Base-by-base conservation (phyloP, 2,113 vertebrate genomes). In the Daboia siamensis region DNA sequence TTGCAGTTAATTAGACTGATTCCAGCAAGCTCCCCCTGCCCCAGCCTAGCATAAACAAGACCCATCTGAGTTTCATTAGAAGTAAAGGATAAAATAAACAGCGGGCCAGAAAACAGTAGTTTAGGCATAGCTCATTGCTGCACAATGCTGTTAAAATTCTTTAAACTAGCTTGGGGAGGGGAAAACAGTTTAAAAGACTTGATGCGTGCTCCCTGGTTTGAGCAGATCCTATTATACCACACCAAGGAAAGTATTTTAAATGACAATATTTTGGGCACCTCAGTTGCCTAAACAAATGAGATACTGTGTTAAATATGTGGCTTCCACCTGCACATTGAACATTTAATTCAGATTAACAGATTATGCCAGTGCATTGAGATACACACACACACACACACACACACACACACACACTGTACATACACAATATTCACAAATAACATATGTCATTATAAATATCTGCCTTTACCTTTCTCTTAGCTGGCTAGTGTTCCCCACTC, bases 31-130 rank as follows among this genome's bases (percentile, higher is more conserved):
- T 96, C 97, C 94, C 95, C 95, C 95, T 95, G 96, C 93, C 95
- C 97, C 86, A 85, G 56, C 95, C 94, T 97, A 97, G 96, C 97
- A 97, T 98, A 98, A 98, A 98, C 98, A 98, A 90, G 23, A n/a
- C 91, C 96, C 98, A 99, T 98, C 98, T 99, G 98, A 98, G 97
- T 98, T 97, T 98, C 98, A 98, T 98, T 98, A 98, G 97, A 98
- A 97, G 98, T 97, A 98, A 98, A 97, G 97, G 97, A 98, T 98
- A 97, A 98, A 98, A 98, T 98, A 98, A 99, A 98, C 98, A 98
- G 96, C 94, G 96, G 94, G 95, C 97, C 96, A 96, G 97, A 97
- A 97, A 98, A 98, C 98, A 98, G 98, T 98, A 98, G 97, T 98
- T 97, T 97, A 96, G 97, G 94, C 95, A 98, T 93, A 98, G 98